These are phyloP conservation scores for Bombus sylvicola DNA, from an alignment of 1,140 invertebrate species.

Conservation along the genomic window DNA sequence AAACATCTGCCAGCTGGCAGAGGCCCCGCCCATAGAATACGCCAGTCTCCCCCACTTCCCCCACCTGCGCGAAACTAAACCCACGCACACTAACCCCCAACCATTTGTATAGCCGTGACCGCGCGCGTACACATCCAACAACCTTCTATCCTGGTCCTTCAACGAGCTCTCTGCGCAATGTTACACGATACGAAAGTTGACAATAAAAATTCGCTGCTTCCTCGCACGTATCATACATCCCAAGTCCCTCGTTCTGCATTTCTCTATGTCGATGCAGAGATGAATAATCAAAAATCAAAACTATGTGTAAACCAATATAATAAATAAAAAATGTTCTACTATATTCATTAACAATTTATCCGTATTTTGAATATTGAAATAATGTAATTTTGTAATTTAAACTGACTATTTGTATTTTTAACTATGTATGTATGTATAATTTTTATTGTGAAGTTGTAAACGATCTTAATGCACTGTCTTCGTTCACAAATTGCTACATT, in stretches of 20 bases:
- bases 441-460: conserved; percentile 20
- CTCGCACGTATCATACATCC: conserved; percentile 13
- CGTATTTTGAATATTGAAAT: not conserved
- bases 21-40: conserved; percentile 80
- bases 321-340: not conserved
- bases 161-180: conserved; percentile 17
- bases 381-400: not conserved
- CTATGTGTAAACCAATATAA: not conserved
- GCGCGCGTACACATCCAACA: conserved; percentile 21
- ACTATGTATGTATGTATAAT: not conserved
- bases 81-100: conserved; percentile 36
- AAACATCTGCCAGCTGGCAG: conserved; percentile 85
- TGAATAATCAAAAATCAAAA: conserved; percentile 9
- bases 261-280: not conserved
- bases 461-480: conserved; percentile 42
- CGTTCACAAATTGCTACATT: conserved; percentile 19
- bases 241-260: conserved; percentile 1
- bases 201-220: conserved; percentile 50
- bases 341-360: not conserved
- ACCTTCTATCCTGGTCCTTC: conserved; percentile 43
- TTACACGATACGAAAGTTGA: conserved; percentile 49
- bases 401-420: not conserved
- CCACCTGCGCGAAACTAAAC: conserved; percentile 44
- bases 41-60: conserved; percentile 68
- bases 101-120: conserved; percentile 40